Conservation (phyloP, 2,113 vertebrate species). For the Andinoacara biseriatus region DNA sequence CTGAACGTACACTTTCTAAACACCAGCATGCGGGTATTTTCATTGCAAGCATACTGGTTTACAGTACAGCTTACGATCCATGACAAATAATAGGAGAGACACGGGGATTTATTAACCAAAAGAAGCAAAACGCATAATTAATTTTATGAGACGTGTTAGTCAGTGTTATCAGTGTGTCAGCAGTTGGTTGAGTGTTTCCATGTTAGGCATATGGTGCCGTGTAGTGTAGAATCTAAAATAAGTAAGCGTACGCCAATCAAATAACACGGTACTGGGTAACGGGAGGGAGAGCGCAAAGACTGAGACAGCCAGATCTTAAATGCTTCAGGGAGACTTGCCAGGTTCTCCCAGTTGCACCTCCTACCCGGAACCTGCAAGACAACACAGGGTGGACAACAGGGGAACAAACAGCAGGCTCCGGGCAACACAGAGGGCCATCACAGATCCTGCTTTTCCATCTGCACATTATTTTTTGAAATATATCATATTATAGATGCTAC, state of each 20-base stretch:
- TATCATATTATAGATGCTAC: not conserved
- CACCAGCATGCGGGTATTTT: not conserved
- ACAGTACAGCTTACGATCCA: not conserved
- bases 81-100: not conserved
- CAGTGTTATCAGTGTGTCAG: not conserved
- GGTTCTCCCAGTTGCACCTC: not conserved
- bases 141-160: not conserved
- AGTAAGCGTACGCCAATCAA: not conserved
- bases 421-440: too few relatives aligned
- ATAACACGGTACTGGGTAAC: not conserved
- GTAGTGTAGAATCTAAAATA: not conserved
- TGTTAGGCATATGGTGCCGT: not conserved
- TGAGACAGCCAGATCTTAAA: not conserved
- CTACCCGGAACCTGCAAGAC: not conserved
- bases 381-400: not conserved
- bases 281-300: not conserved
- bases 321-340: not conserved
- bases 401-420: not conserved
- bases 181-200: not conserved
- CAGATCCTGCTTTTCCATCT: not conserved
- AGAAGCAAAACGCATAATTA: not conserved
- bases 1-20: not conserved
- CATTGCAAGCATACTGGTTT: not conserved
- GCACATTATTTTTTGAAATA: not conserved
- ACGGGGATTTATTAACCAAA: not conserved